Base-by-base conservation (phyloP, 1,140 invertebrate species). In the Drosophila athabasca region DNA sequence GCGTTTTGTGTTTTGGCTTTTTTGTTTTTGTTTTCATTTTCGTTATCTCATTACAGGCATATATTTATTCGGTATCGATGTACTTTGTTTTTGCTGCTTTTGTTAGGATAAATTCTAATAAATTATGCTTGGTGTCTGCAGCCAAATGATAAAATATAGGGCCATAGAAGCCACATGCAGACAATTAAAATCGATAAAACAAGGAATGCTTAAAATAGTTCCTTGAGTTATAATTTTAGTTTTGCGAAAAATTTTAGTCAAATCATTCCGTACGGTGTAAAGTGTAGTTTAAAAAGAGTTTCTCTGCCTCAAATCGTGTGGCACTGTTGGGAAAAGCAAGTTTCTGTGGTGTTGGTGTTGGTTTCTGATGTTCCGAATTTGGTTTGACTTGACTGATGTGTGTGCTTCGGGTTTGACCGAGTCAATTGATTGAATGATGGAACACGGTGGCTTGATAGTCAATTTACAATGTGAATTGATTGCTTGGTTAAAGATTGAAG, bases 21-120 rank as follows among this genome's bases (percentile, higher is more conserved):
- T 65, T 44, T 68, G 22, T 19, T 24, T 52, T 35, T 44, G 17
- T 29, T 55, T 64, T 66, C 22, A 45, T 52, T 54, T 57, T 52
- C 22, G 9, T 67, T 75, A 22, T 45, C 57, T 75, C 49, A 72
- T 57, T 77, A 64, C 64, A 80, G 45, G 79, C 69, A 78, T 84
- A 76, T 87, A 76, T 87, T 85, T 85, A 81, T 81, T 84, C 54
- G 78, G 66, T 74, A 67, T 85, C 62, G 57, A 73, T 80, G 76
- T 76, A 62, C 22, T 43, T 9, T 52, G 51, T 22, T 51, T 39
- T 62, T 70, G 7, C 48, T 69, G 46, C 15, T 64, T 45, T 59
- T 54, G 44, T 68, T 62, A 62, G 45, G 53, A 51, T 75, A 62
- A 66, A 67, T 61, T 76, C 64, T 77, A 69, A 60, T 66, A 74